Percentiles rank a stretch among this genome's conserved stretches.
Evolutionary conservation across 2,797 vertebrate genomes (phyloP).

Genomic region (Odontamblyopus lacepedii): DNA sequence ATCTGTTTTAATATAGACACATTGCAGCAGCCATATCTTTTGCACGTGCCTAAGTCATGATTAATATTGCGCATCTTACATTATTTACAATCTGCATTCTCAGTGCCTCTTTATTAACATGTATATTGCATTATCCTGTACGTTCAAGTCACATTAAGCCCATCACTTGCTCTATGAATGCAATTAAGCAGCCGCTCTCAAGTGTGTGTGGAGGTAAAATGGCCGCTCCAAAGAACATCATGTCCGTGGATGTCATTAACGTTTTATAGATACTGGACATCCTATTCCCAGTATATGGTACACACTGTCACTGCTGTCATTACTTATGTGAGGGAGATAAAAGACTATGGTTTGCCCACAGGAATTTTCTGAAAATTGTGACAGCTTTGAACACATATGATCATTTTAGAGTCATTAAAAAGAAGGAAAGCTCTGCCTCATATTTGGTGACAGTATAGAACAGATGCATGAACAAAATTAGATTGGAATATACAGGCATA

Average conservation of each 20-base stretch:
- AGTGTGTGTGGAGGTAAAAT: slow-evolving; percentile 16
- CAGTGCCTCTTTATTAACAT: slow-evolving; percentile 56
- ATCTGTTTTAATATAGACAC: no score
- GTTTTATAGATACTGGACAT: slow-evolving; percentile 38
- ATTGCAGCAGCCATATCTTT: slow-evolving; percentile 20
- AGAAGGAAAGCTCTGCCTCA: slow-evolving; percentile 16
- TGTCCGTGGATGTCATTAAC: slow-evolving; percentile 37
- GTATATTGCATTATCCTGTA: slow-evolving; percentile 53
- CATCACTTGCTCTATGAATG: slow-evolving; percentile 35
- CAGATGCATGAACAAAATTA: slow-evolving; percentile 8
- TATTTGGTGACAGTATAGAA: slow-evolving; percentile 8
- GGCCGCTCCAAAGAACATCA: slow-evolving; percentile 28
- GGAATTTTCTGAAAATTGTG: slow-evolving; percentile 24
- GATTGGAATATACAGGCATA: slow-evolving; percentile 15
- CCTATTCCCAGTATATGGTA: slow-evolving; percentile 17
- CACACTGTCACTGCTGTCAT: slow-evolving; percentile 16
- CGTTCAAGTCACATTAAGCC: slow-evolving; percentile 46
- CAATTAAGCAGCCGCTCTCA: slow-evolving; percentile 49
- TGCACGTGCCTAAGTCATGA: slow-evolving; percentile 31
- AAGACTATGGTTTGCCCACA: slow-evolving; percentile 19
- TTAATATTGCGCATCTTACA: slow-evolving; percentile 62
- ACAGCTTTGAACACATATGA: slow-evolving; percentile 25
- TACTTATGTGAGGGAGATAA: slow-evolving; percentile 19
- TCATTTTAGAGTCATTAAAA: slow-evolving; percentile 20
- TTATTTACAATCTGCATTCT: slow-evolving; percentile 67